Base-by-base conservation (phyloP, 2,888 invertebrate genomes). In the Pyralis farinalis region DNA sequence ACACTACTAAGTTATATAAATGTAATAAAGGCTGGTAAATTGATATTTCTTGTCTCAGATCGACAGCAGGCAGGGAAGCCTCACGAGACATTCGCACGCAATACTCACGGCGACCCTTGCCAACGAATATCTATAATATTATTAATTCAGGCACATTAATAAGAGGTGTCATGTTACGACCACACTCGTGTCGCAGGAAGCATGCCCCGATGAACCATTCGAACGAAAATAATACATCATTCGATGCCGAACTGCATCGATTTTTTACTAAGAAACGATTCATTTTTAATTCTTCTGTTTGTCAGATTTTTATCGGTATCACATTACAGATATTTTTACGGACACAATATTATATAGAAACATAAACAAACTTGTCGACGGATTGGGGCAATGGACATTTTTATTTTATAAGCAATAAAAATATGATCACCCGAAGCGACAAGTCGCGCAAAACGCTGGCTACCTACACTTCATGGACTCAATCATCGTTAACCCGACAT, bases 91-190 rank as follows among this genome's bases (percentile, higher is more conserved):
- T 86, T 85, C 58, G 87, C 87, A 87, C 83, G 87, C 86, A 77
- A 84, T 73, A 58, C 69, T 51, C 51, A 53, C 58, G 28, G 41
- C 50, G 72, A 68, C 71, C 78, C 77, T 67, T 71, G 71, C 78
- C 75, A 68, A 65, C 71, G 69, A 77, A 81, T 78, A 77, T 85
- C 79, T 78, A 84, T 76, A 81, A 79, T 78, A 75, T 86, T 86
- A 86, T 84, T 81, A 87, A 87, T 83, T 82, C 82, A 85, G 71
- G 82, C 87, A 85, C 85, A 87, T 80, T 78, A 82, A 83, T 77
- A 76, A 73, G 75, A 63, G 79, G 87, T 86, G 73, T 88, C 79
- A 53, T 28, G 74, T 88, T 86, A 72, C 87, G 87, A 87, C 87
- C 87, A 86, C 87, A 86, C 84, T 71, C 69, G 70, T 70, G 80